Conservation (phyloP, 2,113 vertebrate genomes). For the Clarias magur region DNA sequence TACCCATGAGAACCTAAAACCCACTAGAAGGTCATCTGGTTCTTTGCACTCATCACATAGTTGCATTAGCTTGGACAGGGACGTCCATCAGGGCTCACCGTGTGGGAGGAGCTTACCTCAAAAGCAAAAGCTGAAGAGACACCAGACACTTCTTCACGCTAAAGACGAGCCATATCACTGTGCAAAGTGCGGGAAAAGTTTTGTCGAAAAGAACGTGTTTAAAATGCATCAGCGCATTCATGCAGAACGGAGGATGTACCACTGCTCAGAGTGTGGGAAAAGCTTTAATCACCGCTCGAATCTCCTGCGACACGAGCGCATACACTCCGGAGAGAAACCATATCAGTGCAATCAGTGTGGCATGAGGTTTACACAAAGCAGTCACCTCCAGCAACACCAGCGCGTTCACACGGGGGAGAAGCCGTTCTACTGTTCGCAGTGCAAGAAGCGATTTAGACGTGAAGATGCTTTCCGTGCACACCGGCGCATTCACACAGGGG, state of each 20-base stretch:
- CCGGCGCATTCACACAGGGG: neutral
- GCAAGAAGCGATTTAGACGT: neutral
- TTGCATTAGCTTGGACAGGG: neutral
- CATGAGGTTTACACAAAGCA: neutral
- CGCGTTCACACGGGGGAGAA: neutral
- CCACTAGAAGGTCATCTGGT: neutral
- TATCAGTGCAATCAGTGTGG: neutral
- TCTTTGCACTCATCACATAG: neutral
- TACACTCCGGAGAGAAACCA: neutral
- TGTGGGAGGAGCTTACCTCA: neutral
- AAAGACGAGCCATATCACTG: neutral
- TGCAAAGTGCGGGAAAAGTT: neutral
- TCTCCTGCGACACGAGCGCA: neutral
- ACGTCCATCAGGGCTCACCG: neutral
- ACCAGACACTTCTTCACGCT: neutral
- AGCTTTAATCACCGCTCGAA: neutral
- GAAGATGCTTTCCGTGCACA: neutral
- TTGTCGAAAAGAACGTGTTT: neutral
- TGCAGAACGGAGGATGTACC: neutral
- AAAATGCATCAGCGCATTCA: neutral
- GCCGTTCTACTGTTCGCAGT: neutral
- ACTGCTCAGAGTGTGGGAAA: neutral
- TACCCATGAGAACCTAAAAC: neutral
- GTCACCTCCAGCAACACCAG: neutral
- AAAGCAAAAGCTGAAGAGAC: neutral